Percentiles rank a stretch among this genome's conserved stretches.
Evolutionary conservation across 2,113 vertebrate genomes (phyloP).

Genomic region (Isichthys henryi): DNA sequence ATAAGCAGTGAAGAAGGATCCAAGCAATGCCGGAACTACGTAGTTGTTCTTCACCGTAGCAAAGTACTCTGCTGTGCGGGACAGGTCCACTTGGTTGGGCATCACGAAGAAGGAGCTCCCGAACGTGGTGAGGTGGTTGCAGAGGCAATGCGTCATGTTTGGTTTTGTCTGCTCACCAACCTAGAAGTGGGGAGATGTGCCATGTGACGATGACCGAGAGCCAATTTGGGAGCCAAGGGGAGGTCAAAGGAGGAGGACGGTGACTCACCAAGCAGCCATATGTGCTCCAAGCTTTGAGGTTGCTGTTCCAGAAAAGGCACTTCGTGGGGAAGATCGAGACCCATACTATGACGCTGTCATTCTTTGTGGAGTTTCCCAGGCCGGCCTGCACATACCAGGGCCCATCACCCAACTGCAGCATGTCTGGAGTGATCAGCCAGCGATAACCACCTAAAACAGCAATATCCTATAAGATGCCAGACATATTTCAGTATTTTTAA

Average conservation of each 20-base stretch:
- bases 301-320: conserved; percentile 58
- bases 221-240: background rate
- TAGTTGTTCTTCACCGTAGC: conserved; percentile 59
- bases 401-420: conserved; percentile 40
- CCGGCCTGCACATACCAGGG: conserved; percentile 46
- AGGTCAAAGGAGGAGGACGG: background rate
- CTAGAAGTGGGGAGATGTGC: conserved; percentile 39
- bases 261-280: conserved; percentile 56
- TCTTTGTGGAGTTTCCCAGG: conserved; percentile 32
- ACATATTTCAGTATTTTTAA: background rate
- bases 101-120: conserved; percentile 67
- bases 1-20: conserved; percentile 62
- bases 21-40: conserved; percentile 63
- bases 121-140: conserved; percentile 70
- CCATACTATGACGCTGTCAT: conserved; percentile 24
- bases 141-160: conserved; percentile 62
- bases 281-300: conserved; percentile 38
- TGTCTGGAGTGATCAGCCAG: conserved; percentile 59
- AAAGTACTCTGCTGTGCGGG: conserved; percentile 56
- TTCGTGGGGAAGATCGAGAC: conserved; percentile 44
- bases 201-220: background rate
- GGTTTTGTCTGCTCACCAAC: conserved; percentile 56
- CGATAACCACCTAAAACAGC: conserved; percentile 44
- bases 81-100: conserved; percentile 64
- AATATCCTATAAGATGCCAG: background rate